Evolutionary conservation across 2,888 invertebrate species (phyloP), one percentile per base, ranked within the genome.

Genomic region (Hirtodrosophila histrioides): DNA sequence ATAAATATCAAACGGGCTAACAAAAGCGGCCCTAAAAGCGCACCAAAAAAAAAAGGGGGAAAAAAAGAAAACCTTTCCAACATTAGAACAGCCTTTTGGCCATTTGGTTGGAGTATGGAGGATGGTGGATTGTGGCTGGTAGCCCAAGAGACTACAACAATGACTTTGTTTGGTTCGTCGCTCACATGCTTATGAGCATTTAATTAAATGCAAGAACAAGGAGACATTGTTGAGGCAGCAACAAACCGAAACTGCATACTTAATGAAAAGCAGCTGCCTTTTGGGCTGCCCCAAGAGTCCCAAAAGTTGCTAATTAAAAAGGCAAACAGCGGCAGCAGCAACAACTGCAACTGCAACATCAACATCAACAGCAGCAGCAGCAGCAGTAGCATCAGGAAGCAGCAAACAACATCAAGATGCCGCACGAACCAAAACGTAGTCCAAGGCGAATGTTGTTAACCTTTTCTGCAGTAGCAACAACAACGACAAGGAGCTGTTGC

Each of bases 201-300:
- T 88, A 88, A 85, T 88, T 88, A 85, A 85, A 85, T 88, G 84
- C 83, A 83, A 86, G 86, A 83, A 86, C 86, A 87, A 83, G 68
- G 55, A 70, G 80, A 60, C 72, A 72, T 67, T 75, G 60, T 63
- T 62, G 72, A 50, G 37, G 36, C 43, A 60, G 49, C 71, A 73
- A 44, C 58, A 70, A 66, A 45, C 53, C 54, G 58, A 87, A 78
- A 70, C 83, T 85, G 82, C 78, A 82, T 81, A 81, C 81, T 81
- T 81, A 84, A 86, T 86, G 85, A 77, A 76, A 73, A 65, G 64
- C 83, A 84, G 82, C 78, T 81, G 78, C 77, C 81, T 75, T 82
- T 69, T 83, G 86, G 87, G 78, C 86, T 58, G 66, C 78, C 78
- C 78, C 74, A 63, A 73, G 86, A 84, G 82, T 83, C 83, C 88